phyloP scores from a whole-genome alignment of 2,888 invertebrate species.

The Alcis repandata region DNA sequence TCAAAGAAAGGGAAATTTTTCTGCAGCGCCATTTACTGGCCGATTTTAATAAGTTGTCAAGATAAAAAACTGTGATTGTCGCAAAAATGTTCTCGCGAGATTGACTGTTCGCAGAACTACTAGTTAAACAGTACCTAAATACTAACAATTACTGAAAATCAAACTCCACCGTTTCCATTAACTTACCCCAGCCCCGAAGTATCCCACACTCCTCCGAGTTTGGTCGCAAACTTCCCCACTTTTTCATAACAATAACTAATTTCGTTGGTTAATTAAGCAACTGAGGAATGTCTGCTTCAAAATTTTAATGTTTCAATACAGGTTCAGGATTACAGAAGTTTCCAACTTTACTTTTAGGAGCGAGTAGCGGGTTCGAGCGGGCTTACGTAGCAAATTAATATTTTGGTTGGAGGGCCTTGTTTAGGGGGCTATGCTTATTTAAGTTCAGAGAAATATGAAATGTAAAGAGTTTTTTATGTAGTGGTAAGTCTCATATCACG shows the following conservation, averaged over 20 bases:
- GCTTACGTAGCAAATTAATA: conserved; percentile 6
- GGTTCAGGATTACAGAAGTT: conserved; percentile 55
- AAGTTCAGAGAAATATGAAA: background rate
- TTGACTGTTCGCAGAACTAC: too few relatives aligned
- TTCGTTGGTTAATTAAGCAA: conserved; percentile 73
- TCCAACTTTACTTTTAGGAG: conserved; percentile 43
- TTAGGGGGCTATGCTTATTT: background rate
- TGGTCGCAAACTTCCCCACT: conserved; percentile 64
- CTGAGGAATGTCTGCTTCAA: conserved; percentile 63
- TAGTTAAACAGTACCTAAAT: too few relatives aligned
- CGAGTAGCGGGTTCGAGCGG: conserved; percentile 30
- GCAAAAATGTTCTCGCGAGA: too few relatives aligned
- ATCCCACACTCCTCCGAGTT: conserved; percentile 56
- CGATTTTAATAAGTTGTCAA: too few relatives aligned
- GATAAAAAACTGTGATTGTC: too few relatives aligned
- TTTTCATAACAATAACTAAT: conserved; percentile 78
- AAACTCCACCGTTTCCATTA: conserved; percentile 10
- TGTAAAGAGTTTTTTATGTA: too few relatives aligned
- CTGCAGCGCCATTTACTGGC: too few relatives aligned
- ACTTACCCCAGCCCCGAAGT: conserved; percentile 35
- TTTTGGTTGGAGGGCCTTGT: background rate
- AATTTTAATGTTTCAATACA: conserved; percentile 62
- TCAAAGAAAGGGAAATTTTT: too few relatives aligned
- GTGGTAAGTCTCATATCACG: too few relatives aligned
- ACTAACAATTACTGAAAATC: too few relatives aligned